A percentile compares a stretch with the other conserved stretches of the same genome.
Conservation (phyloP, 2,888 invertebrate species). For the Tenthredo distinguenda region DNA sequence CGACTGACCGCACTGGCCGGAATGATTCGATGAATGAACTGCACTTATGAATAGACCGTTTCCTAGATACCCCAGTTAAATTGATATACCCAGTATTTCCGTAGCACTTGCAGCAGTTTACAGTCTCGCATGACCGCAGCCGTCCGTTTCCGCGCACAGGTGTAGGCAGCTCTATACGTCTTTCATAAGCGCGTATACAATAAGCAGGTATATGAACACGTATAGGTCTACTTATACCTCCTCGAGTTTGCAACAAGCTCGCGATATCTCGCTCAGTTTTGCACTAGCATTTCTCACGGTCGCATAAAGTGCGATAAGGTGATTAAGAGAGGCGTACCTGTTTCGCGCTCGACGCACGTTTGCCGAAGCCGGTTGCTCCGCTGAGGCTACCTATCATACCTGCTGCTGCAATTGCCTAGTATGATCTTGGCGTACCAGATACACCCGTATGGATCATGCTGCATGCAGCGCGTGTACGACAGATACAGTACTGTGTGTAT, state of each 20-base stretch:
- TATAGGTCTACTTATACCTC: neutral
- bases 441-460: neutral
- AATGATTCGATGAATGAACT: neutral
- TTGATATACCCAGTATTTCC: neutral
- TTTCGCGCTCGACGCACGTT: conserved; percentile 27
- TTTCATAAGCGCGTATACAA: neutral
- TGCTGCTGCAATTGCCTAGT: conserved; percentile 13
- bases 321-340: conserved; percentile 16
- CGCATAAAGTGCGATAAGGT: conserved; percentile 39
- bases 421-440: conserved; percentile 23
- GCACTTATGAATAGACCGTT: neutral
- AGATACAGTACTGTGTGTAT: conserved; percentile 16
- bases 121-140: conserved; percentile 24
- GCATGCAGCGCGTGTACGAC: neutral
- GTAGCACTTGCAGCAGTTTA: conserved; percentile 1
- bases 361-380: conserved; percentile 4
- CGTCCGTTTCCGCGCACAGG: neutral
- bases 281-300: conserved; percentile 39
- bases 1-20: neutral
- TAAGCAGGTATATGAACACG: neutral
- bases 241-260: neutral
- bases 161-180: neutral
- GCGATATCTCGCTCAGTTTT: neutral
- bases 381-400: neutral
- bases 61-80: neutral